These are phyloP conservation scores for Eurytoma californica DNA, from an alignment of 2,888 invertebrate genomes.

Conservation along the genomic window DNA sequence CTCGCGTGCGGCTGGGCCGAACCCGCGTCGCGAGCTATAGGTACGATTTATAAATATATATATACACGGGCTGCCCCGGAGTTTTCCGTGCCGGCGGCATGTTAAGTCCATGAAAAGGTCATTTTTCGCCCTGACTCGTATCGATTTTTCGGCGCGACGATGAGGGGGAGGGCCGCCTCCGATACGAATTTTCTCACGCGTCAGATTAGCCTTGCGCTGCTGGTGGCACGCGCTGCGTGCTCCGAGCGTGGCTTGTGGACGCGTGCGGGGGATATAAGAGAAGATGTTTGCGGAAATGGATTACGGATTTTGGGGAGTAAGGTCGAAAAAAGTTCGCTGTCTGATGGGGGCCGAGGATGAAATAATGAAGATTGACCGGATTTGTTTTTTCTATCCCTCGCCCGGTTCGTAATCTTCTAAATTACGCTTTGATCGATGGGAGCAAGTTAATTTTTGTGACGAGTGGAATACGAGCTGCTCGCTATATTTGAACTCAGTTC, in stretches of 20 bases:
- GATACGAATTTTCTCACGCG: not conserved
- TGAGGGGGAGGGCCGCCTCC: not conserved
- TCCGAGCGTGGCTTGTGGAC: no score
- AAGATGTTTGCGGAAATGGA: conserved; percentile 18
- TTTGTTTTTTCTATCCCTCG: not conserved
- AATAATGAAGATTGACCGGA: not conserved
- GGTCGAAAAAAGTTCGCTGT: not conserved
- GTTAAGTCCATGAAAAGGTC: conserved; percentile 9
- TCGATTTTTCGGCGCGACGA: not conserved
- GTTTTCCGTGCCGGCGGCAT: not conserved
- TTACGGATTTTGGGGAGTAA: not conserved
- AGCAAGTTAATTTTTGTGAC: not conserved
- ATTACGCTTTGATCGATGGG: not conserved
- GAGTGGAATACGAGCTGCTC: not conserved
- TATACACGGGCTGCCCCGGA: no score
- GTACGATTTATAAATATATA: no score
- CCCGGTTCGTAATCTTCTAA: not conserved
- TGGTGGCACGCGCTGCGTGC: not conserved
- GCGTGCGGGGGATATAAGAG: not conserved
- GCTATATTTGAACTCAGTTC: no score
- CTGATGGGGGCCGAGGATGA: not conserved
- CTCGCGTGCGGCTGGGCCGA: not conserved
- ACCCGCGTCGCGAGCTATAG: not conserved
- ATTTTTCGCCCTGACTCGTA: not conserved
- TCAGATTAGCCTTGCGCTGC: no score